Conservation (phyloP, 2,113 vertebrate species). For the Pampusana beccarii region DNA sequence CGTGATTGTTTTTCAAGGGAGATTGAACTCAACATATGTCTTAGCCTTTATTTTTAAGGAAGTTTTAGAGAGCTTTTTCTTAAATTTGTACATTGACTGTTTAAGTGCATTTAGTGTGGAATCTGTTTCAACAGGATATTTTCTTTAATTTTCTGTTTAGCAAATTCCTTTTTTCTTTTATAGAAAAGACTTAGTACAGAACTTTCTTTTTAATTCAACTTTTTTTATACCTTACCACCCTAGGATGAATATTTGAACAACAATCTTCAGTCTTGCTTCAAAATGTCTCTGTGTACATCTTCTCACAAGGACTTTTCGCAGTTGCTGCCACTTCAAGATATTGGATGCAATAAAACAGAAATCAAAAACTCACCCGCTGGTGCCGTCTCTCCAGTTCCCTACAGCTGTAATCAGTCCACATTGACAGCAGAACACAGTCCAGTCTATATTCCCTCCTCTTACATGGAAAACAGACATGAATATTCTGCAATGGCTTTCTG, state of each 20-base stretch:
- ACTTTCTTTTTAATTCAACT: background rate
- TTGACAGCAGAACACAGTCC: conserved; percentile 79
- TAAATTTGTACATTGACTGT: background rate
- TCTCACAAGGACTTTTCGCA: conserved; percentile 77
- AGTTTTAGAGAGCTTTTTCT: background rate
- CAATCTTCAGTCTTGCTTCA: conserved; percentile 22
- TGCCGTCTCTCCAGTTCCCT: conserved; percentile 69
- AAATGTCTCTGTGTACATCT: conserved; percentile 77
- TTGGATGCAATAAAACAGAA: conserved; percentile 78
- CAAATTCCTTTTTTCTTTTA: background rate
- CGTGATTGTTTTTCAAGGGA: background rate
- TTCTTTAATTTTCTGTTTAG: background rate
- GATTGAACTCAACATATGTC: background rate
- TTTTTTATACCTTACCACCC: background rate
- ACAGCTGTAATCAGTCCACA: conserved; percentile 75
- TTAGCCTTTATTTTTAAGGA: background rate
- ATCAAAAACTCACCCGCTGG: conserved; percentile 76
- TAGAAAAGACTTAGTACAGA: background rate
- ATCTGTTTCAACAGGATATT: background rate
- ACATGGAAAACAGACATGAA: conserved; percentile 82
- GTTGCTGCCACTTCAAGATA: conserved; percentile 81
- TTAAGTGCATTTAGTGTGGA: background rate
- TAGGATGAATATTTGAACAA: conserved; percentile 61
- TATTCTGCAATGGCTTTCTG: conserved; percentile 86
- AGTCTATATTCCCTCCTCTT: conserved; percentile 87